Evolutionary conservation across 2,113 vertebrate genomes (phyloP), one percentile per base, ranked within the genome.

Genomic region (Rhea americana): DNA sequence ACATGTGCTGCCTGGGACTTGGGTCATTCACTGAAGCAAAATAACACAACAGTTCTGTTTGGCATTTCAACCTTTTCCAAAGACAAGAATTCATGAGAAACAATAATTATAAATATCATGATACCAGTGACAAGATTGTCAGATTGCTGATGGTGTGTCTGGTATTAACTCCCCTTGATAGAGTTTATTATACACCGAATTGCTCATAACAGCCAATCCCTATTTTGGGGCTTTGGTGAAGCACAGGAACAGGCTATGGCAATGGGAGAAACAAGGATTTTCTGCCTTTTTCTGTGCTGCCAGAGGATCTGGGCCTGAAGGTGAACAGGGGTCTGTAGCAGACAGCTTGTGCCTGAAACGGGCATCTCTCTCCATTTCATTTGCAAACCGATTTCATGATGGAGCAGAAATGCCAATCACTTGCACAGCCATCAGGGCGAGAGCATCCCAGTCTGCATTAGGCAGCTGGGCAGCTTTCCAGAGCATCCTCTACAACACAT

Each of bases 391-490:
- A 75, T 89, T 93, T 91, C 91, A 56, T 32, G 94, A 81, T 19
- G 74, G 95, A 91, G 95, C 96, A 96, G 93, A 95, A 94, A 75
- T 14, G 96, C 90, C 96, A 76, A 62, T 87, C 93, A 80, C 62
- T 28, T 17, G 58, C 30, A 75, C 80, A 77, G 79, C 93, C 95
- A 84, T 92, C 95, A 79, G 95, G 84, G 62, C 41, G 30, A 92
- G 72, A 95, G 93, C 94, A 91, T 89, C 92, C 91, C 94, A 90
- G 7, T 93, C 93, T 79, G 75, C 96, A 94, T 94, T 91, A 96
- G 96, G 87, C 89, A 47, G 90, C 96, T 75, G 94, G 98, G 97
- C 97, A 89, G 82, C 16, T 53, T 88, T 97, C 97, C 97, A 98
- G 96, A 91, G 93, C 90, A 83, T 83, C 94, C 45, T 92, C 97